phyloP scores from a whole-genome alignment of 1,140 invertebrate species.

The Pachyrhynchus sulphureomaculatus region DNA sequence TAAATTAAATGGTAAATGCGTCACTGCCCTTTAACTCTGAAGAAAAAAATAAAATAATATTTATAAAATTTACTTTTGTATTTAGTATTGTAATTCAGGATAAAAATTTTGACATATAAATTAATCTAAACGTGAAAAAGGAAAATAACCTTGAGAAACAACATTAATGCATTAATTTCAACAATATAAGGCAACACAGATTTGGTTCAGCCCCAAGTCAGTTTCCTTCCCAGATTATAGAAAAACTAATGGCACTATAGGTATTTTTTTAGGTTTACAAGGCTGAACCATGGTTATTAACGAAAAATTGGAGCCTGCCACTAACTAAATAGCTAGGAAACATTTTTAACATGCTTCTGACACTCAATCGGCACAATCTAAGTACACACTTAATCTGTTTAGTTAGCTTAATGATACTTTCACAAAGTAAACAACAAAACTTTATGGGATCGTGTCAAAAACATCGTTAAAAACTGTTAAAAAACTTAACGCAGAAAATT shows the following conservation, averaged over 20 bases:
- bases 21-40: no score
- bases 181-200: constrained; percentile 11
- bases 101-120: constrained; percentile 18
- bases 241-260: constrained; percentile 12
- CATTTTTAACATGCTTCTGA: neutral
- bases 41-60: no score
- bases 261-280: neutral
- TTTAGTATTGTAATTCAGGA: constrained; percentile 16
- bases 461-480: neutral
- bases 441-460: no score
- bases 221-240: neutral
- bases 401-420: no score
- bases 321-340: neutral
- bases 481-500: constrained; percentile 14
- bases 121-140: constrained; percentile 1
- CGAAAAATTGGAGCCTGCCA: neutral
- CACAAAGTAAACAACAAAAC: no score
- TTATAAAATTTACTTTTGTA: constrained; percentile 3
- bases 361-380: neutral
- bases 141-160: constrained; percentile 23
- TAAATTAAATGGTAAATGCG: no score
- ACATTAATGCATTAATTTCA: constrained; percentile 28
- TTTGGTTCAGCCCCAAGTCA: neutral
- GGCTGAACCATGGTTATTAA: neutral
- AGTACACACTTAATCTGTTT: no score